Conservation (phyloP, 2,113 vertebrate genomes). For the Corynorhinus townsendii region DNA sequence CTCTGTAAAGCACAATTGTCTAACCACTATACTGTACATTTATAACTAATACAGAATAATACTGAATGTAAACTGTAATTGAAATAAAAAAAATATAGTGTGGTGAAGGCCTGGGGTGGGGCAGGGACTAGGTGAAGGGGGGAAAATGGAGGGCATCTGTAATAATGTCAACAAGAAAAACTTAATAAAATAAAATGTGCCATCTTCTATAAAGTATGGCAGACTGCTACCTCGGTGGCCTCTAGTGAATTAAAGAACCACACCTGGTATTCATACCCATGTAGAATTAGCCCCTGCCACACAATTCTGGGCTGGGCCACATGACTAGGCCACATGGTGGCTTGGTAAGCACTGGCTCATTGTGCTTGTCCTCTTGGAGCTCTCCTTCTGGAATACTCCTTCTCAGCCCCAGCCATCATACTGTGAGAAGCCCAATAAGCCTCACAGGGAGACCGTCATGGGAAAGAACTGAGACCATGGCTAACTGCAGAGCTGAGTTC, state of each 20-base stretch:
- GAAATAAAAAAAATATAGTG: background rate
- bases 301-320: background rate
- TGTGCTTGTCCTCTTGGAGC: background rate
- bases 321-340: background rate
- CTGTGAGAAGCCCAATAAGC: background rate
- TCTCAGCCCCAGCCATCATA: background rate
- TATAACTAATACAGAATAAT: background rate
- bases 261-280: background rate
- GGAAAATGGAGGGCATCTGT: too few species aligned
- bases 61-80: background rate
- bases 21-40: background rate
- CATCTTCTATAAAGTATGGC: background rate
- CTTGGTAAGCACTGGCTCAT: background rate
- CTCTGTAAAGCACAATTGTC: background rate
- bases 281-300: background rate
- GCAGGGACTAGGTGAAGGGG: too few species aligned
- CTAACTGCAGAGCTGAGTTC: background rate
- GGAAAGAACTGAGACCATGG: background rate
- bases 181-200: background rate
- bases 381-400: background rate
- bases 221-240: background rate
- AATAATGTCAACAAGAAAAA: too few species aligned
- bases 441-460: background rate
- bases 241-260: background rate
- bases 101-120: too few species aligned